phyloP scores from a whole-genome alignment of 35 echinoderm and acorn worm genomes.

The Ptychodera flava region DNA sequence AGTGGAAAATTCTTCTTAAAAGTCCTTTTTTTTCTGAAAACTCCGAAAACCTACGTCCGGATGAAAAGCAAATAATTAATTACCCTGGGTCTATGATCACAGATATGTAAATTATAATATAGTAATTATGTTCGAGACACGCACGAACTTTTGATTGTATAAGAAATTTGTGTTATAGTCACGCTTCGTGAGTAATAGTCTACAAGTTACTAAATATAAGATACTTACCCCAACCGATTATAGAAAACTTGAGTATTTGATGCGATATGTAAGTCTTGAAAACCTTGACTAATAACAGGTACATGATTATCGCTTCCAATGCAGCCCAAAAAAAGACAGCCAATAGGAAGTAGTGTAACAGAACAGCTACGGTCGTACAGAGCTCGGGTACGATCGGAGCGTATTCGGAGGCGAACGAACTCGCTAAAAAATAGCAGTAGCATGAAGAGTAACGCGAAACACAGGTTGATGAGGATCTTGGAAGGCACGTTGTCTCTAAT shows the following conservation, averaged over 20 bases:
- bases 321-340: constrained; percentile 84
- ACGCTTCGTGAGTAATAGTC: too few relatives aligned
- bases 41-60: too few relatives aligned
- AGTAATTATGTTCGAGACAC: too few relatives aligned
- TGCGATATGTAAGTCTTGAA: constrained; percentile 64
- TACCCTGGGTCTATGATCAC: too few relatives aligned
- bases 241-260: constrained; percentile 61
- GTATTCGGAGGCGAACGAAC: constrained; percentile 44
- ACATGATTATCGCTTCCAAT: constrained; percentile 86
- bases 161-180: too few relatives aligned
- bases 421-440: constrained; percentile 68
- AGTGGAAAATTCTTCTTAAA: too few relatives aligned
- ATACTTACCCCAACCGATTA: constrained; percentile 86
- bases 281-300: constrained; percentile 80
- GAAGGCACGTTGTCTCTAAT: constrained; percentile 47
- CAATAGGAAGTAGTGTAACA: constrained; percentile 70
- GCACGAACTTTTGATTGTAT: too few relatives aligned
- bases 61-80: too few relatives aligned
- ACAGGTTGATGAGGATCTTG: constrained; percentile 79
- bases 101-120: too few relatives aligned
- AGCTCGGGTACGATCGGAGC: constrained; percentile 18
- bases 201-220: too few relatives aligned
- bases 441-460: constrained; percentile 62
- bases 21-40: too few relatives aligned
- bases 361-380: constrained; percentile 49